Conservation (phyloP, 2,113 vertebrate genomes). For the Motacilla alba region DNA sequence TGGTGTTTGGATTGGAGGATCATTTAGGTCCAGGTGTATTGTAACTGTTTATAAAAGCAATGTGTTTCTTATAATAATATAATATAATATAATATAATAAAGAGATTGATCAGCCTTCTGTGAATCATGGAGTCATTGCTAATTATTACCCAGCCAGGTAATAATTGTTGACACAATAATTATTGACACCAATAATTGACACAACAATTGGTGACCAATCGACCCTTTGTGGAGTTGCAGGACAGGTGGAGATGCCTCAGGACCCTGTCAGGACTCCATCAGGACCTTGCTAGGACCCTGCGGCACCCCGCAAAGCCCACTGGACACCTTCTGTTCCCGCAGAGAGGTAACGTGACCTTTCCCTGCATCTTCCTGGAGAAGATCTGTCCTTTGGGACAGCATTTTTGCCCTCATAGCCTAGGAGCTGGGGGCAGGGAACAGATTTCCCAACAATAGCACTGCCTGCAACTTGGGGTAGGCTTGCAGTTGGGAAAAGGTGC, state of each 20-base stretch:
- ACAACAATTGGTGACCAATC: not conserved
- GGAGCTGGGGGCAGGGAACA: not conserved
- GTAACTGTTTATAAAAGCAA: not conserved
- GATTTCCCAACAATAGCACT: not conserved
- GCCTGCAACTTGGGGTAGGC: not conserved
- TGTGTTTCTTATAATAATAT: not conserved
- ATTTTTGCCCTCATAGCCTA: not conserved
- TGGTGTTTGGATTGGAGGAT: not conserved
- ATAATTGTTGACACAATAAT: too few relatives aligned
- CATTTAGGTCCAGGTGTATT: not conserved
- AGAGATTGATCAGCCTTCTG: not conserved
- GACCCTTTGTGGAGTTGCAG: not conserved
- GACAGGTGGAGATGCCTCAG: not conserved
- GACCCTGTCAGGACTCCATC: not conserved
- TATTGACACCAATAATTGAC: not conserved
- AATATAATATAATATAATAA: not conserved
- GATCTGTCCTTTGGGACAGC: rapidly evolving
- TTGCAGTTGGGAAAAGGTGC: not conserved
- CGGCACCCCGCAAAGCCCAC: not conserved
- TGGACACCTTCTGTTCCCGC: rapidly evolving
- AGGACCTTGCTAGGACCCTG: not conserved
- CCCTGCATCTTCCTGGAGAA: not conserved
- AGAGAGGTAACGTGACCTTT: not conserved
- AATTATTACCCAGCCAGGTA: not conserved
- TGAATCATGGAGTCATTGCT: not conserved